A percentile compares a stretch with the other conserved stretches of the same genome.
Evolutionary conservation across 2,888 invertebrate genomes (phyloP).

Genomic region (Diachrysia chrysitis): DNA sequence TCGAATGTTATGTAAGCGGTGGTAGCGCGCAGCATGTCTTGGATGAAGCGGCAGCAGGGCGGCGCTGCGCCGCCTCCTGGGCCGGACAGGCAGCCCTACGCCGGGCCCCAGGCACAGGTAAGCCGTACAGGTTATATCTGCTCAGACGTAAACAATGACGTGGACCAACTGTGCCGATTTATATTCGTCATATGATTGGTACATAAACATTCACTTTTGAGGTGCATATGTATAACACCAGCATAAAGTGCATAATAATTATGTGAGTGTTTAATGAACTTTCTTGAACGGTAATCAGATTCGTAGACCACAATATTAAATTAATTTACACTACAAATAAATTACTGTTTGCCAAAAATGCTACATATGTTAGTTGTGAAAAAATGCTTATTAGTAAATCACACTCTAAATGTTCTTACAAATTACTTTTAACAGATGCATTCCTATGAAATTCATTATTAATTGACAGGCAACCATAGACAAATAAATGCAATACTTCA

Average conservation of each 20-base stretch:
- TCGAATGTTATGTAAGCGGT: slow-evolving; percentile 87
- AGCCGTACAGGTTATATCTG: slow-evolving; percentile 74
- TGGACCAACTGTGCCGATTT: slow-evolving; percentile 68
- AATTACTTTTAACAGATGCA: too few species aligned
- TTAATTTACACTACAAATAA: not conserved
- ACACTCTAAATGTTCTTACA: too few species aligned
- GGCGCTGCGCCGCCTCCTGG: slow-evolving; percentile 68
- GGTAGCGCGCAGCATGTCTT: slow-evolving; percentile 82
- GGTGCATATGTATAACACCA: slow-evolving; percentile 7
- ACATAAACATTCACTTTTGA: slow-evolving; percentile 46
- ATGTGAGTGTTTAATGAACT: slow-evolving; percentile 6
- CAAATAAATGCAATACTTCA: too few species aligned
- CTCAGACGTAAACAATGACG: slow-evolving; percentile 84
- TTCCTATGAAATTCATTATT: too few species aligned
- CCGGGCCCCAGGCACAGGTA: slow-evolving; percentile 82
- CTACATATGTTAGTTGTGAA: slow-evolving; percentile 31
- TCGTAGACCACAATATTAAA: not conserved
- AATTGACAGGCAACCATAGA: too few species aligned
- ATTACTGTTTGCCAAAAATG: slow-evolving; percentile 23
- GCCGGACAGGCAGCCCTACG: slow-evolving; percentile 74
- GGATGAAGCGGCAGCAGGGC: slow-evolving; percentile 83
- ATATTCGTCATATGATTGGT: slow-evolving; percentile 67
- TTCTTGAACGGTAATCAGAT: slow-evolving; percentile 1
- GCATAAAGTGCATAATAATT: slow-evolving; percentile 10
- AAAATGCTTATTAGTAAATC: too few species aligned